Base-by-base conservation (phyloP, 2,888 invertebrate species). In the Leptinotarsa juncta region DNA sequence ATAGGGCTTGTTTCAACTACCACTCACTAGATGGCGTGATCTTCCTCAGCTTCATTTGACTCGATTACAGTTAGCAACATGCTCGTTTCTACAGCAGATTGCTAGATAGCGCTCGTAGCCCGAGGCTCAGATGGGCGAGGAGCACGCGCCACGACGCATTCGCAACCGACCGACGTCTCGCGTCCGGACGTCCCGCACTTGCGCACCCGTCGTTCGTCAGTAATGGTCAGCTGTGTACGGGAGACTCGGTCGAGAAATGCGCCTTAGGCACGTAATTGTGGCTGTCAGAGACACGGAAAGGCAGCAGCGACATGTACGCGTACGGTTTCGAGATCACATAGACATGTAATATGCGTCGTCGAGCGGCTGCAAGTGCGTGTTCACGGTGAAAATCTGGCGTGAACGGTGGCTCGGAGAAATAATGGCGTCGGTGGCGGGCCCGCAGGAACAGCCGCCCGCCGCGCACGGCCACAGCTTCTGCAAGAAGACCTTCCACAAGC, bases 401-500 rank as follows among this genome's bases (percentile, higher is more conserved):
- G 90, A 90, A 88, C 89, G 89, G 90, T 89, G 89, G 90, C 89
- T 89, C 89, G 89, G 89, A 89, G 89, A 88, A 87, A 90, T 74
- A 65, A 74, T 90, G 90, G 90, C 90, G 90, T 89, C 90, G 89
- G 89, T 88, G 88, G 80, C 32, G 55, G 88, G 85, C 83, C 85
- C 84, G 83, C 84, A 85, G 84, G 84, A 86, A 78, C 84, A 90
- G 89, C 89, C 90, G 90, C 89, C 90, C 90, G 91, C 91, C 90
- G 87, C 87, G 88, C 90, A 95, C 91, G 97, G 97, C 88, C 99
- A 99, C 93, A 97, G 95, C 93, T 99, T 99, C 94, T 94, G 94
- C 90, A 99, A 98, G 95, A 99, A 98, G 92, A 98, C 98, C 91
- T 99, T 99, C 93, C 99, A 99, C 92, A 98, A 98, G 93, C 99